Conservation (phyloP, 1,140 invertebrate genomes). For the Drosophila biarmipes region DNA sequence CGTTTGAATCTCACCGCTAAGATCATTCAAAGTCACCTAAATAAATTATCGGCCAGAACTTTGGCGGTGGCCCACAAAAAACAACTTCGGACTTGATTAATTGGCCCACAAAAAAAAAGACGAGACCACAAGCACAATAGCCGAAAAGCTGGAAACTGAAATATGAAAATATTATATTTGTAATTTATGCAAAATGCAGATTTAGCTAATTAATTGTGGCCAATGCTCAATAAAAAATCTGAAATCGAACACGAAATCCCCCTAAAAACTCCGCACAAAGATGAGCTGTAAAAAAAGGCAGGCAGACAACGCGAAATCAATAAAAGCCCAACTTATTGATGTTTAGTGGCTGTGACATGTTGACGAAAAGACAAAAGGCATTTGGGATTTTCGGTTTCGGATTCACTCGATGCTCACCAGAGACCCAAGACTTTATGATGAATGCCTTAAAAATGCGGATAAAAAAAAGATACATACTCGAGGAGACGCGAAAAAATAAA, state of each 20-base stretch:
- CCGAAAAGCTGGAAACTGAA: conserved; percentile 38
- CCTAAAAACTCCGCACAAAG: conserved; percentile 74
- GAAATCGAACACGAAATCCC: conserved; percentile 49
- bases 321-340: conserved; percentile 66
- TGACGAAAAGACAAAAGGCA: conserved; percentile 75
- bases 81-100: conserved; percentile 61
- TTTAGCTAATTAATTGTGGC: conserved; percentile 80
- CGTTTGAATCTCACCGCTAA: conserved; percentile 58
- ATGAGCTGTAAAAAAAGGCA: conserved; percentile 59
- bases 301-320: conserved; percentile 37
- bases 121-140: conserved; percentile 48
- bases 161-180: conserved; percentile 69
- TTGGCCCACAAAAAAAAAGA: conserved; percentile 60
- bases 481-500: conserved; percentile 2
- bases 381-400: conserved; percentile 41
- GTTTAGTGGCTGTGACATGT: conserved; percentile 74
- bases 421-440: conserved; percentile 54
- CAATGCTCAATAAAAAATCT: conserved; percentile 73
- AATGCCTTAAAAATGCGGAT: conserved; percentile 71
- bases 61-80: conserved; percentile 43
- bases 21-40: conserved; percentile 64
- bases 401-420: conserved; percentile 26
- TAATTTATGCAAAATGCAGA: conserved; percentile 83
- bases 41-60: conserved; percentile 63
- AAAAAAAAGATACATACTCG: conserved; percentile 23